Conservation (phyloP, 2,113 vertebrate species). For the Esox niger region DNA sequence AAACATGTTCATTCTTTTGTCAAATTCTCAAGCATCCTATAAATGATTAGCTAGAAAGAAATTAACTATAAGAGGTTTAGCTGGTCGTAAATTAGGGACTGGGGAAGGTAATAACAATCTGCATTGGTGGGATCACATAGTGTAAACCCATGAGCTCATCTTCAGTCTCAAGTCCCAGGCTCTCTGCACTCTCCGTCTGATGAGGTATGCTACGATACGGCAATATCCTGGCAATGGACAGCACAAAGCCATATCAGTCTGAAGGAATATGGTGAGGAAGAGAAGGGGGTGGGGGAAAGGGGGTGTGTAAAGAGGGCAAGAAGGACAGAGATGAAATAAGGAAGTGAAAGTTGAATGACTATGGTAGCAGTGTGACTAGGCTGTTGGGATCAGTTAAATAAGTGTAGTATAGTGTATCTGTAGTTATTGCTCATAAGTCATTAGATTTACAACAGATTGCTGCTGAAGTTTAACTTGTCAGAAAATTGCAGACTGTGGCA, state of each 20-base stretch:
- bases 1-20: too few species aligned
- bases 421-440: background rate
- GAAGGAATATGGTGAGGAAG: background rate
- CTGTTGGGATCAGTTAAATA: background rate
- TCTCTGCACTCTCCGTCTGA: background rate
- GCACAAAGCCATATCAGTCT: conserved; percentile 18
- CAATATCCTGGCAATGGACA: background rate
- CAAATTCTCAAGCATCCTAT: too few species aligned
- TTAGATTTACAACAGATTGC: background rate
- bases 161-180: background rate
- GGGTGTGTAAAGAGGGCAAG: background rate
- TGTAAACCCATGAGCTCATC: conserved; percentile 10
- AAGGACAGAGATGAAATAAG: background rate
- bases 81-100: background rate
- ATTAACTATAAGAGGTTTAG: background rate
- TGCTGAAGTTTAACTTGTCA: background rate
- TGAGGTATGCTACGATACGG: background rate
- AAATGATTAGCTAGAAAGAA: too few species aligned
- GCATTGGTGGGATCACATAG: conserved; percentile 1
- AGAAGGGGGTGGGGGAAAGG: background rate
- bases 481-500: background rate
- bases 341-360: background rate
- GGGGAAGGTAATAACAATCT: background rate
- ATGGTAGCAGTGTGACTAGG: background rate
- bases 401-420: background rate